A percentile compares a stretch with the other conserved stretches of the same genome.
Conservation (phyloP, 1,140 invertebrate species). For the Macrobrachium nipponense region DNA sequence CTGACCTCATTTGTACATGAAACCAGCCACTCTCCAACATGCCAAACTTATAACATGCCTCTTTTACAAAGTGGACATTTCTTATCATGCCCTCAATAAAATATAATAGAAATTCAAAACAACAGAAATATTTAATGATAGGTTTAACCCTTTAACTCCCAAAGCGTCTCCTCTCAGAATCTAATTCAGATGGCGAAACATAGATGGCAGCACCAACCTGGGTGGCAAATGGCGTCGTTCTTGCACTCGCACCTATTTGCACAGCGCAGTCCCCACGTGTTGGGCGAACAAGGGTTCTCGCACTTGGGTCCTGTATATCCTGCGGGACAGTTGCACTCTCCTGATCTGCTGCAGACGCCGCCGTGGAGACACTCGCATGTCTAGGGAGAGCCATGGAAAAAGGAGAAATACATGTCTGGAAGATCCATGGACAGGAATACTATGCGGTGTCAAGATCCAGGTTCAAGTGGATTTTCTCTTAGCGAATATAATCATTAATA, state of each 20-base stretch:
- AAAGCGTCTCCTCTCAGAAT: not conserved
- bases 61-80: too few species aligned
- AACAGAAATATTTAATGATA: not conserved
- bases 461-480: too few species aligned
- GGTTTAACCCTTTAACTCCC: not conserved
- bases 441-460: not conserved
- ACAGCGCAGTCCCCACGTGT: slow-evolving; percentile 80
- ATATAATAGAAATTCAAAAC: too few species aligned
- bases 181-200: not conserved
- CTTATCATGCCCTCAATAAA: too few species aligned
- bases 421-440: not conserved
- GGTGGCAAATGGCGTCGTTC: slow-evolving; percentile 82
- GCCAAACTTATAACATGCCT: too few species aligned
- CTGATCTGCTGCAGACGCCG: slow-evolving; percentile 73
- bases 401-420: not conserved
- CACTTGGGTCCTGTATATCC: slow-evolving; percentile 67
- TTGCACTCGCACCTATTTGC: slow-evolving; percentile 78
- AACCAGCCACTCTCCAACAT: too few species aligned
- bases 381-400: slow-evolving; percentile 60
- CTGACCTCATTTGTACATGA: too few species aligned
- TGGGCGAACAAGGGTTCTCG: slow-evolving; percentile 73
- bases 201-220: slow-evolving; percentile 65
- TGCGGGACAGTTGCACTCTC: slow-evolving; percentile 89
- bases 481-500: too few species aligned
- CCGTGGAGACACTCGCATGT: slow-evolving; percentile 79